phyloP scores from a whole-genome alignment of 2,888 invertebrate species.

The Ophion slaviceki region DNA sequence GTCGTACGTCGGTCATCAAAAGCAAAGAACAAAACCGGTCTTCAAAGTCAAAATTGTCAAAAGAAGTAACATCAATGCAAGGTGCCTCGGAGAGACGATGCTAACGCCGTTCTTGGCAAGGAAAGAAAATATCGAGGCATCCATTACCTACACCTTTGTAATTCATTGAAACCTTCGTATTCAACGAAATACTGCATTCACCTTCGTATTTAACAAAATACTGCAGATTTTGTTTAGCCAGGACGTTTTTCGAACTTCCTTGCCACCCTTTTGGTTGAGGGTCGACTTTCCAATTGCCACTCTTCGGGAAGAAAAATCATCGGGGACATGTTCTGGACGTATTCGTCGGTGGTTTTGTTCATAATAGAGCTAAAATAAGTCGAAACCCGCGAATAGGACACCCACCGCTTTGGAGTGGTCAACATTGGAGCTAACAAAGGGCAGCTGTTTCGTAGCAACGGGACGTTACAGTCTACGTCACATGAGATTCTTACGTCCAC shows the following conservation, averaged over 20 bases:
- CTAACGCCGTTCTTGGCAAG: too few species aligned
- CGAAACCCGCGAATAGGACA: too few species aligned
- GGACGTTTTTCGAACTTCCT: not conserved
- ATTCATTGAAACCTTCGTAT: too few species aligned
- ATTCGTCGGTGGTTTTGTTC: not conserved
- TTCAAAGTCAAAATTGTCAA: not conserved
- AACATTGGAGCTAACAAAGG: not conserved
- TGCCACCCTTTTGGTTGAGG: not conserved
- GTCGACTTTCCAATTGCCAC: not conserved
- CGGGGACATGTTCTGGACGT: not conserved
- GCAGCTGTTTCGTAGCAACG: not conserved
- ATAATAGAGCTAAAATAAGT: too few species aligned
- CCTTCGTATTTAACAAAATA: too few species aligned
- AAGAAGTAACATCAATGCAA: not conserved
- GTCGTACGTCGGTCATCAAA: not conserved
- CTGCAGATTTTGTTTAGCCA: too few species aligned
- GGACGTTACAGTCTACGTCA: not conserved
- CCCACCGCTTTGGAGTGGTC: not conserved
- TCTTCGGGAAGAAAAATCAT: not conserved
- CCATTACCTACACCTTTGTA: too few species aligned
- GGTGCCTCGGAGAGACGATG: not conserved
- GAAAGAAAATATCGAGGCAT: too few species aligned
- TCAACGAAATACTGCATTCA: too few species aligned
- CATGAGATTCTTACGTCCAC: not conserved
- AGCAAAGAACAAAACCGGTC: not conserved